phyloP scores from a whole-genome alignment of 2,113 vertebrate genomes.

The Promerops cafer region DNA sequence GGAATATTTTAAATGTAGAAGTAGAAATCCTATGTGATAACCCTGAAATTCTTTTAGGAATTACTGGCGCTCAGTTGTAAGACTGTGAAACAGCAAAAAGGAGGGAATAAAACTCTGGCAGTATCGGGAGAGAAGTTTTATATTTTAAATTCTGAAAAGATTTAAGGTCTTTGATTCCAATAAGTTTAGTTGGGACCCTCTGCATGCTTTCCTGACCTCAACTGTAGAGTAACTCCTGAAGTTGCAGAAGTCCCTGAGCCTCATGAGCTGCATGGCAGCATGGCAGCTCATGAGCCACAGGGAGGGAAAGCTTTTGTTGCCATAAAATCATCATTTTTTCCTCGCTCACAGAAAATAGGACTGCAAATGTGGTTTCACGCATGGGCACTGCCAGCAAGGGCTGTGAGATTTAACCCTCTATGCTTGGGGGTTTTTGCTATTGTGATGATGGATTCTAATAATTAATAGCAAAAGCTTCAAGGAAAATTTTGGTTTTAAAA shows the following conservation, averaged over 20 bases:
- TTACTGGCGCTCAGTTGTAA: neutral
- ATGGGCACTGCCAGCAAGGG: neutral
- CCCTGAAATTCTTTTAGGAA: neutral
- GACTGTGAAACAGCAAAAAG: neutral
- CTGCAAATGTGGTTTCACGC: fast-evolving
- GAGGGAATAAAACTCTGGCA: neutral
- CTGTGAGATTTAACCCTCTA: neutral
- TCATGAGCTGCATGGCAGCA: too few species aligned
- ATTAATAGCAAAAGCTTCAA: neutral
- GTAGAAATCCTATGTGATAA: neutral
- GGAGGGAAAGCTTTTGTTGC: neutral
- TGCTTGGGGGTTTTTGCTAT: fast-evolving
- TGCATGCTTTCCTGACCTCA: neutral
- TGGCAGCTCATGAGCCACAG: neutral
- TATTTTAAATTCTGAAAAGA: neutral
- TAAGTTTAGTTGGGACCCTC: neutral
- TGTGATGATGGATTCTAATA: neutral
- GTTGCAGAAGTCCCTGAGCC: neutral
- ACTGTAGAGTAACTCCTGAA: neutral
- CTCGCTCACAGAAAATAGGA: neutral
- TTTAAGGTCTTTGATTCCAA: neutral
- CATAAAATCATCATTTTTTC: neutral
- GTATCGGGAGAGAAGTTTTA: neutral
- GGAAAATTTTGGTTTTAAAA: neutral
- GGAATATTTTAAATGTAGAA: neutral